These are phyloP conservation scores for Falco columbarius DNA, from an alignment of 2,797 vertebrate species.

Conservation along the genomic window DNA sequence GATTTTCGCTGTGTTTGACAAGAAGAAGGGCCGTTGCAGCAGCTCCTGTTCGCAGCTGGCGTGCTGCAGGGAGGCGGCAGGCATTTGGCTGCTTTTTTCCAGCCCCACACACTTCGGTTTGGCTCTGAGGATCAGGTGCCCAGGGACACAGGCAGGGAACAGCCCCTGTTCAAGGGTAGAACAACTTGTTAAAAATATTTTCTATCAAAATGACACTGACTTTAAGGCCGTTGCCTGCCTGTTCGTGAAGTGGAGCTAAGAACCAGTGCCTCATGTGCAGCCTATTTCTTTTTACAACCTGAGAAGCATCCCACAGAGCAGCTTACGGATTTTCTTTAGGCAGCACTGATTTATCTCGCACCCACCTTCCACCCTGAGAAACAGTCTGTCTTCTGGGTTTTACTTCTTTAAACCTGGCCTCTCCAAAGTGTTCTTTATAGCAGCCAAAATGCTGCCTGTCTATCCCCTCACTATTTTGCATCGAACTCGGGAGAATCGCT, in stretches of 20 bases:
- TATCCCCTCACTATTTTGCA: background rate
- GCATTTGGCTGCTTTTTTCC: rapidly evolving
- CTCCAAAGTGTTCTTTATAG: background rate
- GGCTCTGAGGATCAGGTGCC: background rate
- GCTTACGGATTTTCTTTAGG: background rate
- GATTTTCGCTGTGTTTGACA: background rate
- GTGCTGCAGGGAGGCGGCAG: rapidly evolving
- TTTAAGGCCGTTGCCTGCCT: background rate
- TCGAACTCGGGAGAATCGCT: too few relatives aligned
- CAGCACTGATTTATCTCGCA: background rate
- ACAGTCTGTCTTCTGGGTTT: background rate
- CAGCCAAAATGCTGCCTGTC: background rate
- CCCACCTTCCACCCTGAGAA: background rate
- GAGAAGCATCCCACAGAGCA: background rate
- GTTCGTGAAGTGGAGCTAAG: background rate
- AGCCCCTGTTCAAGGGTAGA: background rate
- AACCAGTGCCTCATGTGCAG: background rate
- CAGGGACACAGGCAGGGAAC: background rate
- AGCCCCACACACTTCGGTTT: rapidly evolving
- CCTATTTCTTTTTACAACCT: background rate
- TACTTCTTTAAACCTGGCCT: background rate
- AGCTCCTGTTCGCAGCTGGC: background rate
- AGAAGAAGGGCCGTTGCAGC: background rate
- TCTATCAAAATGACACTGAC: background rate
- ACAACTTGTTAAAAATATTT: background rate